phyloP scores from a whole-genome alignment of 2,113 vertebrate genomes.

The Lampris incognitus region DNA sequence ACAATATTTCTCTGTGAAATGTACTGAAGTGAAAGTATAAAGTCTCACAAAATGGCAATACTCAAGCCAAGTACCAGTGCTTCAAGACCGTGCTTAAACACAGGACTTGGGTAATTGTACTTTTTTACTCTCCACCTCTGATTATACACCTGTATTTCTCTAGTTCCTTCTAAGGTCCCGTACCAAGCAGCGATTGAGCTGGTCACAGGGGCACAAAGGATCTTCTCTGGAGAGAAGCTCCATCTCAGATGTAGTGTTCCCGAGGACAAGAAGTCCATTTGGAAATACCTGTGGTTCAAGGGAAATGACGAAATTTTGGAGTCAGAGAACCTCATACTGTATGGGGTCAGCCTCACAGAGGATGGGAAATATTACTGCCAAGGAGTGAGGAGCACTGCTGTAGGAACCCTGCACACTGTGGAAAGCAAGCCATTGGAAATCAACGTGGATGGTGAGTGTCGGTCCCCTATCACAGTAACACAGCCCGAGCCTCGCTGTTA shows the following conservation, averaged over 20 bases:
- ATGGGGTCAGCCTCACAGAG: neutral
- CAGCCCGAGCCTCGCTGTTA: too few species aligned
- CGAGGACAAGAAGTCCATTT: slow-evolving; percentile 3
- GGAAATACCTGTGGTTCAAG: slow-evolving; percentile 73
- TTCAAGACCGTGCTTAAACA: neutral
- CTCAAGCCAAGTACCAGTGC: neutral
- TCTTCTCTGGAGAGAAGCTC: slow-evolving; percentile 68
- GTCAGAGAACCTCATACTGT: neutral
- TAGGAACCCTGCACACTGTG: slow-evolving; percentile 30
- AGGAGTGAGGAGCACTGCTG: slow-evolving; percentile 17
- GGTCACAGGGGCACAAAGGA: neutral
- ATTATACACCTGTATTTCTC: slow-evolving; percentile 8
- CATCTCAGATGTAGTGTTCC: slow-evolving; percentile 62
- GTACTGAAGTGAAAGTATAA: neutral
- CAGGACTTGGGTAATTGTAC: neutral
- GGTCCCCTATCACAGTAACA: neutral
- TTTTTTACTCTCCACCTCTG: neutral
- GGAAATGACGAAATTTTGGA: slow-evolving; percentile 19
- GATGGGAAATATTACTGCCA: slow-evolving; percentile 69
- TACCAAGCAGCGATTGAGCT: slow-evolving; percentile 30
- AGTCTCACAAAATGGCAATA: neutral
- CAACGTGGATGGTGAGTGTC: slow-evolving; percentile 70
- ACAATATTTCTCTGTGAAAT: neutral
- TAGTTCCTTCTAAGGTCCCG: rapidly evolving
- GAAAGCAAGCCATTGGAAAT: slow-evolving; percentile 70